phyloP scores from a whole-genome alignment of 2,797 vertebrate species.

The Fistularia commersonii region DNA sequence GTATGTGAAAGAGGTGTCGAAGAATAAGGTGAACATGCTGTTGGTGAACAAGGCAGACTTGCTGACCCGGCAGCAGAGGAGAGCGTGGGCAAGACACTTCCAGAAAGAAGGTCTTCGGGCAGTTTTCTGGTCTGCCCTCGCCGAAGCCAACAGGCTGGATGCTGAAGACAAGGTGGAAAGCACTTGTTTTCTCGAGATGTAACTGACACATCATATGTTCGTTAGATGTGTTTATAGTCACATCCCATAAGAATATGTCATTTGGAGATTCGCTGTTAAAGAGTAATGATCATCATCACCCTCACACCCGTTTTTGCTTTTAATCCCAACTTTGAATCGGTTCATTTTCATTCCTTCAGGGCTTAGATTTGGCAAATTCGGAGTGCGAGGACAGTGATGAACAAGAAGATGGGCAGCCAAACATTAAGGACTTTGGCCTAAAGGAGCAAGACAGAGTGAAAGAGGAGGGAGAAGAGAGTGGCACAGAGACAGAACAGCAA shows the following conservation, averaged over 20 bases:
- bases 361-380: constrained; percentile 47
- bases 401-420: constrained; percentile 43
- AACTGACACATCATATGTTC: too few relatives aligned
- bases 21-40: constrained; percentile 88
- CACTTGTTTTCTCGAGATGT: not conserved
- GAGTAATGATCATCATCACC: too few relatives aligned
- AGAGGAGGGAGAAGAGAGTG: constrained; percentile 53
- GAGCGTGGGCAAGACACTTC: constrained; percentile 85
- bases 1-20: constrained; percentile 86
- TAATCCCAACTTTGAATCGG: too few relatives aligned
- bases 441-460: constrained; percentile 22
- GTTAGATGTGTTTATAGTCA: too few relatives aligned
- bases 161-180: constrained; percentile 79
- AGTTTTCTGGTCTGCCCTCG: constrained; percentile 95
- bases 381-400: constrained; percentile 56
- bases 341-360: constrained; percentile 59
- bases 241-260: too few relatives aligned
- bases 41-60: constrained; percentile 95
- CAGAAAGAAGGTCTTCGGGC: constrained; percentile 83
- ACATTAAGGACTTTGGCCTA: constrained; percentile 13
- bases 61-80: constrained; percentile 84
- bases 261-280: too few relatives aligned
- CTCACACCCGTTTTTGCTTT: too few relatives aligned
- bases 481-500: constrained; percentile 51
- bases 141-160: constrained; percentile 75